phyloP scores from a whole-genome alignment of 2,113 vertebrate genomes.

The Phylloscopus whistleri region DNA sequence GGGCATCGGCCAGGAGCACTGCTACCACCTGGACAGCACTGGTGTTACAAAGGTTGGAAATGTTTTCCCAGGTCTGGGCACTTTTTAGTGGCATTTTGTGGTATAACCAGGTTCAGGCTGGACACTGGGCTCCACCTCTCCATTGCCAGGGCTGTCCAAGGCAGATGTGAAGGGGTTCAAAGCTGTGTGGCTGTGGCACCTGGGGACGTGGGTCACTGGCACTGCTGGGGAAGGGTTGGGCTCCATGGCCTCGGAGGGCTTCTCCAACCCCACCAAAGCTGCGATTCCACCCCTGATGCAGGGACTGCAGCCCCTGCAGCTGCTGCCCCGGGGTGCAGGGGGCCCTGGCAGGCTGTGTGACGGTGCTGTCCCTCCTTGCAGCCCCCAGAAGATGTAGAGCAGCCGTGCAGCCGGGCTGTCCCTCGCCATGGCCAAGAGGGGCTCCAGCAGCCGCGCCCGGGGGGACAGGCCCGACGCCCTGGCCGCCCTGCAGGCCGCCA shows the following conservation, averaged over 20 bases:
- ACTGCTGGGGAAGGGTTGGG: too few relatives aligned
- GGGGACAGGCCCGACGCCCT: slow-evolving; percentile 83
- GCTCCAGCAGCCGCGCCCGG: slow-evolving; percentile 73
- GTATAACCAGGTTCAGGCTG: background rate
- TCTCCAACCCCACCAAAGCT: fast-evolving
- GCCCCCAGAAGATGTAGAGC: slow-evolving; percentile 78
- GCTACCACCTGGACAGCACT: background rate
- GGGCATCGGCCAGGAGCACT: background rate
- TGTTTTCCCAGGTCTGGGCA: background rate
- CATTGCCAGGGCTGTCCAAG: background rate
- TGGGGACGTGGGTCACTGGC: background rate
- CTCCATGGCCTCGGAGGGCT: fast-evolving
- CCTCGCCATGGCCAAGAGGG: slow-evolving; percentile 90
- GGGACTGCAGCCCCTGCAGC: background rate
- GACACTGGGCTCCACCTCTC: background rate
- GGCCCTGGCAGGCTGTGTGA: background rate
- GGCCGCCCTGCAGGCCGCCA: slow-evolving; percentile 88
- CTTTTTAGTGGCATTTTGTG: background rate
- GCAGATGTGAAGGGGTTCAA: background rate
- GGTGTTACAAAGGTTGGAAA: background rate
- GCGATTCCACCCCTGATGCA: fast-evolving
- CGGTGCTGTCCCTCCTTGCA: slow-evolving; percentile 32
- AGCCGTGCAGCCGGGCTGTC: slow-evolving; percentile 11
- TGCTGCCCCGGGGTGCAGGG: too few relatives aligned
- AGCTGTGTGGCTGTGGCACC: fast-evolving